Percentiles rank a stretch among this genome's conserved stretches.
Evolutionary conservation across 2,113 vertebrate species (phyloP).

Genomic region (Tachycineta bicolor): DNA sequence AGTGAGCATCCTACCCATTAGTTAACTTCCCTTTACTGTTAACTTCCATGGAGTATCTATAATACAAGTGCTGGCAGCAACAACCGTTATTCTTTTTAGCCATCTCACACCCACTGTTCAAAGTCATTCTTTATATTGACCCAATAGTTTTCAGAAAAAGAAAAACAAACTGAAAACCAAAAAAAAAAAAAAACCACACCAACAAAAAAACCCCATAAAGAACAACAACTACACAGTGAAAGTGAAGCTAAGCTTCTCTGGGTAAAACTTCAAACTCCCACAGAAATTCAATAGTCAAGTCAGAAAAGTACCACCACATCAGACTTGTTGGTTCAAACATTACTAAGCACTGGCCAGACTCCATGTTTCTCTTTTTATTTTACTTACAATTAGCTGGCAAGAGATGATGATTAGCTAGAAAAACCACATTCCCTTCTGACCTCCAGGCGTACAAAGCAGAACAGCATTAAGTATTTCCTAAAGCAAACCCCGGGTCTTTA

Average conservation of each 20-base stretch:
- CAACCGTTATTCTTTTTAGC: background rate
- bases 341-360: background rate
- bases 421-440: background rate
- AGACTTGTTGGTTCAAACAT: background rate
- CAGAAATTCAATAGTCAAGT: background rate
- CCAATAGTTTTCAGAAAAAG: background rate
- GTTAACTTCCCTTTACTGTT: background rate
- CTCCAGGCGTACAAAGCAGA: background rate
- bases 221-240: background rate
- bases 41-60: background rate
- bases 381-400: constrained; percentile 12
- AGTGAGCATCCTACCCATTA: background rate
- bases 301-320: background rate
- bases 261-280: background rate
- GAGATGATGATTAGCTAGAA: background rate
- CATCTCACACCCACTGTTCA: background rate
- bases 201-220: background rate
- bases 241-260: background rate
- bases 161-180: background rate
- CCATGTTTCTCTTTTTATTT: background rate
- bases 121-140: background rate
- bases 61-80: background rate
- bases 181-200: background rate
- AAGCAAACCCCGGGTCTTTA: background rate
- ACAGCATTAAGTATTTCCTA: background rate